These are phyloP conservation scores for Steinernema hermaphroditum DNA, from an alignment of 2,888 invertebrate genomes.

Conservation along the genomic window DNA sequence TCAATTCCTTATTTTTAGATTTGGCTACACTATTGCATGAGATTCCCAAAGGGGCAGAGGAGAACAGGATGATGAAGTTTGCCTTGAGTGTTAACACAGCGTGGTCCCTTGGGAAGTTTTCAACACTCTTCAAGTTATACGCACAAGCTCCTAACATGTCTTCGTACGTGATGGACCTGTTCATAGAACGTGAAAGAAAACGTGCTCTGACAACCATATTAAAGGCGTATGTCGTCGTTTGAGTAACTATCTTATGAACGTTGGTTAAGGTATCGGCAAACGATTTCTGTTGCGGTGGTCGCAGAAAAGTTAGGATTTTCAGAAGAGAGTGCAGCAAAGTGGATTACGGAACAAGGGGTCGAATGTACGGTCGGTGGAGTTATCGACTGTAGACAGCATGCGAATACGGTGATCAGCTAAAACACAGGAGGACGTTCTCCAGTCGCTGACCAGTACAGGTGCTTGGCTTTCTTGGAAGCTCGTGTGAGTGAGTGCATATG, in stretches of 20 bases:
- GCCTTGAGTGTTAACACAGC: constrained; percentile 86
- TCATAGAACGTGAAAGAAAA: constrained; percentile 90
- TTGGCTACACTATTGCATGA: constrained; percentile 77
- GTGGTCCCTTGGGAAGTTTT: constrained; percentile 89
- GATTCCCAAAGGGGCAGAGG: constrained; percentile 68
- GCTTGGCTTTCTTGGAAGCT: not conserved
- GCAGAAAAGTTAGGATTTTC: constrained; percentile 85
- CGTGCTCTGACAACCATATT: constrained; percentile 86
- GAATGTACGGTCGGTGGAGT: constrained; percentile 30
- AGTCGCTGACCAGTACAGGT: not conserved
- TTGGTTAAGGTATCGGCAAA: constrained; percentile 76
- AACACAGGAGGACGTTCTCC: not conserved
- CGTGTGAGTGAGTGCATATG: not conserved
- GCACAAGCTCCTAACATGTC: constrained; percentile 87
- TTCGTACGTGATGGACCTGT: constrained; percentile 95
- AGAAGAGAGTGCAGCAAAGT: constrained; percentile 80
- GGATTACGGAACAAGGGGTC: constrained; percentile 71
- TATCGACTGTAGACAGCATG: constrained; percentile 40
- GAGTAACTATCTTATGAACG: not conserved
- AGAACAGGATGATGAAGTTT: constrained; percentile 53
- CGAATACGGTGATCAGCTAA: constrained; percentile 28
- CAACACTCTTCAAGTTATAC: constrained; percentile 88
- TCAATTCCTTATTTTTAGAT: constrained; percentile 74
- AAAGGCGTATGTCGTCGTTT: constrained; percentile 86
- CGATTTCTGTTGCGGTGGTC: constrained; percentile 83